phyloP scores from a whole-genome alignment of 2,888 invertebrate genomes.

The Hirtodrosophila trivittata region DNA sequence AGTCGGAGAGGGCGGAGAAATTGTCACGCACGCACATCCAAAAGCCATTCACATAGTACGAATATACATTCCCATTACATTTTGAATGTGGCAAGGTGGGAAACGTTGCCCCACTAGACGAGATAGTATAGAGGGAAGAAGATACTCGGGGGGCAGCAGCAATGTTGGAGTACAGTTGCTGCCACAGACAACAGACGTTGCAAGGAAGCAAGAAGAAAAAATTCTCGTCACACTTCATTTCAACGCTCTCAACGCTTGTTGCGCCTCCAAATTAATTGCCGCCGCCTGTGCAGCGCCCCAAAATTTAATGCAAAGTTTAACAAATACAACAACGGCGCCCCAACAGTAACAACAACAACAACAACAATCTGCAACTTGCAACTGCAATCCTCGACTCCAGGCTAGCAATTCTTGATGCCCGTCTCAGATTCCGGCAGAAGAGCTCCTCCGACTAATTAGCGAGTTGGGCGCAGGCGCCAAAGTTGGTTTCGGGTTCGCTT shows the following conservation, averaged over 20 bases:
- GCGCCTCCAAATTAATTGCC: slow-evolving; percentile 77
- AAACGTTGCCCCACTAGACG: slow-evolving; percentile 30
- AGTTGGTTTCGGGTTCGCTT: slow-evolving; percentile 34
- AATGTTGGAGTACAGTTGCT: slow-evolving; percentile 34
- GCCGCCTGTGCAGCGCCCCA: slow-evolving; percentile 73
- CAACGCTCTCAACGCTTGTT: slow-evolving; percentile 74
- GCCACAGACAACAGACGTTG: slow-evolving; percentile 10
- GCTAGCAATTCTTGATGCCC: not conserved
- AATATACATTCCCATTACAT: slow-evolving; percentile 25
- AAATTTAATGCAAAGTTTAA: slow-evolving; percentile 75
- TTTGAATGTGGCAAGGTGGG: slow-evolving; percentile 57
- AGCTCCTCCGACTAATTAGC: slow-evolving; percentile 66
- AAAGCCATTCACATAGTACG: slow-evolving; percentile 34
- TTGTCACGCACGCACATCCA: slow-evolving; percentile 71
- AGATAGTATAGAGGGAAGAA: too few species aligned
- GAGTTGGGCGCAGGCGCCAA: slow-evolving; percentile 68
- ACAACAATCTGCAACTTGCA: slow-evolving; percentile 1
- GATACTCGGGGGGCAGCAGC: too few species aligned
- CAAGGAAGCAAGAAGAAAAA: slow-evolving; percentile 13
- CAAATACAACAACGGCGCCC: slow-evolving; percentile 62
- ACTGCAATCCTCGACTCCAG: slow-evolving; percentile 3
- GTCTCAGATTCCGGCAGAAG: not conserved
- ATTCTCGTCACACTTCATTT: slow-evolving; percentile 73
- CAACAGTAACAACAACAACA: slow-evolving; percentile 1
- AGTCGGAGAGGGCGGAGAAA: slow-evolving; percentile 43